Evolutionary conservation across 2,888 invertebrate genomes (phyloP).

Genomic region (Philhelius pedissequus): DNA sequence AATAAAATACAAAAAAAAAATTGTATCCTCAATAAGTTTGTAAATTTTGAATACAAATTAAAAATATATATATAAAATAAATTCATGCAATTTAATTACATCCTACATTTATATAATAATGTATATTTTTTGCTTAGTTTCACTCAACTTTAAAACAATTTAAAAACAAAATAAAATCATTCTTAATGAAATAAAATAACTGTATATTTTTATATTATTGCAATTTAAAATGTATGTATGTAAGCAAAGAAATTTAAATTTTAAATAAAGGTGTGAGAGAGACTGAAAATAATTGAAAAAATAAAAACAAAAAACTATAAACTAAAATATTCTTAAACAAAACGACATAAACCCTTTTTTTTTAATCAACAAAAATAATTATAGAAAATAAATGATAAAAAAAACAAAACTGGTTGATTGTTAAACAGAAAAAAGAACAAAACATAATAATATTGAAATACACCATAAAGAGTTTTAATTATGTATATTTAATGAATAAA

Average conservation of each 20-base stretch:
- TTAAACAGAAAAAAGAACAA: neutral
- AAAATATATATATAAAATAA: neutral
- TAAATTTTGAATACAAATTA: slow-evolving; percentile 46
- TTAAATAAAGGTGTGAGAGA: slow-evolving; percentile 62
- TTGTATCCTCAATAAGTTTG: slow-evolving; percentile 26
- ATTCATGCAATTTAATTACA: slow-evolving; percentile 19
- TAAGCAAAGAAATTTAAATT: slow-evolving; percentile 21
- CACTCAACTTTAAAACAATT: slow-evolving; percentile 8
- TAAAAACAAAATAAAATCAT: slow-evolving; percentile 14
- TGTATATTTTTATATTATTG: slow-evolving; percentile 67
- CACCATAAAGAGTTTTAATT: slow-evolving; percentile 17
- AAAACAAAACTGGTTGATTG: neutral
- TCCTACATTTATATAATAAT: neutral
- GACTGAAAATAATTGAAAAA: slow-evolving; percentile 55
- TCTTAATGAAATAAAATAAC: slow-evolving; percentile 46
- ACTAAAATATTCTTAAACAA: slow-evolving; percentile 47
- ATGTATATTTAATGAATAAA: slow-evolving; percentile 41
- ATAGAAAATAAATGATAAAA: neutral
- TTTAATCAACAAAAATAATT: slow-evolving; percentile 22
- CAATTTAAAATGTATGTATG: slow-evolving; percentile 43
- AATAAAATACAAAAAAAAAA: neutral
- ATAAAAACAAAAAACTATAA: neutral
- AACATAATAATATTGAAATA: neutral
- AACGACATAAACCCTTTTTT: slow-evolving; percentile 50
- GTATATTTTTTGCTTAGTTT: neutral